Percentiles rank a stretch among this genome's conserved stretches.
These are phyloP conservation scores for Onychostruthus taczanowskii DNA, from an alignment of 2,113 vertebrate genomes.

Conservation along the genomic window DNA sequence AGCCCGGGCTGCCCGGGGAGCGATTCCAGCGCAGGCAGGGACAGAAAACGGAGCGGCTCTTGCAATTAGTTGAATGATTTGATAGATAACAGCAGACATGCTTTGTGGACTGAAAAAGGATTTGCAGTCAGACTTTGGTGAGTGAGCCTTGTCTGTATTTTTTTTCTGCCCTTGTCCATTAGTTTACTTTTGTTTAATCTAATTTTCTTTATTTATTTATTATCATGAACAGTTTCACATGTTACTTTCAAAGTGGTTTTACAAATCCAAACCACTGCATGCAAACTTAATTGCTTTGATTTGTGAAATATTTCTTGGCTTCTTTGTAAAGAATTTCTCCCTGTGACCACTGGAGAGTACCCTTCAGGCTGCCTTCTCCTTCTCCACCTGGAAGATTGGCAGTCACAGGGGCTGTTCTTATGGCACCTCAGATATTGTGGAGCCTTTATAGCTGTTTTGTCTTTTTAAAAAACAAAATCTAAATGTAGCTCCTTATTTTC, in stretches of 20 bases:
- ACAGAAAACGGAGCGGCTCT: not conserved
- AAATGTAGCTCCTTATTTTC: not conserved
- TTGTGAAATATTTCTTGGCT: not conserved
- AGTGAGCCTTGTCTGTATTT: slow-evolving; percentile 40
- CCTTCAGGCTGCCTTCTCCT: not conserved
- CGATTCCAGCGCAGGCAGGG: slow-evolving; percentile 13
- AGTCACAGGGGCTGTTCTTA: not conserved
- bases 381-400: not conserved
- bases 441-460: not conserved
- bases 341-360: slow-evolving; percentile 30
- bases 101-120: slow-evolving; percentile 82
- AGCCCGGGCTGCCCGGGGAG: not conserved
- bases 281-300: not conserved
- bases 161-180: not conserved
- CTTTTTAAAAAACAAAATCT: not conserved
- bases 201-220: slow-evolving; percentile 12
- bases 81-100: slow-evolving; percentile 70
- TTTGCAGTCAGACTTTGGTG: slow-evolving; percentile 78
- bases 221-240: not conserved
- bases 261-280: not conserved
- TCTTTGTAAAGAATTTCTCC: not conserved
- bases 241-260: not conserved
- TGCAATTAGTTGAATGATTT: slow-evolving; percentile 52
- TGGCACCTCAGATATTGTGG: not conserved
- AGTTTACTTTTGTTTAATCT: slow-evolving; percentile 12